A percentile compares a stretch with the other conserved stretches of the same genome.
Evolutionary conservation across 1,140 invertebrate species (phyloP).

Genomic region (Antheraea pernyi): DNA sequence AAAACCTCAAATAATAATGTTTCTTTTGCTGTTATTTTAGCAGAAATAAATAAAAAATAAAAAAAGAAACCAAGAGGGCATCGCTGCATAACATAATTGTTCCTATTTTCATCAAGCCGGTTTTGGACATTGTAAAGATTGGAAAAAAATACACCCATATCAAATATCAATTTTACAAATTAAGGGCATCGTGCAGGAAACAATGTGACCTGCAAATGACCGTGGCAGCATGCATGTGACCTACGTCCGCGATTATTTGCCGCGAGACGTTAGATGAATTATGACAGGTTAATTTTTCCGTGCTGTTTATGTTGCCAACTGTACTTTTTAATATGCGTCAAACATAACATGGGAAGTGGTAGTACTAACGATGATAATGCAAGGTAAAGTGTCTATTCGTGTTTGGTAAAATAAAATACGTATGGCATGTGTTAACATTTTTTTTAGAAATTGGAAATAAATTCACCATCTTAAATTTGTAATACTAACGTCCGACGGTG

Average conservation of each 20-base stretch:
- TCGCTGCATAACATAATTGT: no score
- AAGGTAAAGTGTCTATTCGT: neutral
- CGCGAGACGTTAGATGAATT: constrained; percentile 5
- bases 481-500: no score
- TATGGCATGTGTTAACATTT: no score
- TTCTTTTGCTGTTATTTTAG: no score
- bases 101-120: no score
- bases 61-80: no score
- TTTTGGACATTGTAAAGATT: no score
- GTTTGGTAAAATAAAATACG: neutral
- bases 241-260: neutral
- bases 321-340: neutral
- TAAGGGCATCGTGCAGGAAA: constrained; percentile 10
- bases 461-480: no score
- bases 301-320: neutral
- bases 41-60: no score
- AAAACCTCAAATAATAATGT: no score
- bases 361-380: neutral
- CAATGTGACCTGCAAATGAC: constrained; percentile 3
- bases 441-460: no score
- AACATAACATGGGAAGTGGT: neutral
- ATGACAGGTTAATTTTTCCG: constrained; percentile 4
- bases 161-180: neutral
- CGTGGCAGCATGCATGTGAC: neutral
- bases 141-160: no score